phyloP scores from a whole-genome alignment of 2,888 invertebrate genomes.

The Petrophora chlorosata region DNA sequence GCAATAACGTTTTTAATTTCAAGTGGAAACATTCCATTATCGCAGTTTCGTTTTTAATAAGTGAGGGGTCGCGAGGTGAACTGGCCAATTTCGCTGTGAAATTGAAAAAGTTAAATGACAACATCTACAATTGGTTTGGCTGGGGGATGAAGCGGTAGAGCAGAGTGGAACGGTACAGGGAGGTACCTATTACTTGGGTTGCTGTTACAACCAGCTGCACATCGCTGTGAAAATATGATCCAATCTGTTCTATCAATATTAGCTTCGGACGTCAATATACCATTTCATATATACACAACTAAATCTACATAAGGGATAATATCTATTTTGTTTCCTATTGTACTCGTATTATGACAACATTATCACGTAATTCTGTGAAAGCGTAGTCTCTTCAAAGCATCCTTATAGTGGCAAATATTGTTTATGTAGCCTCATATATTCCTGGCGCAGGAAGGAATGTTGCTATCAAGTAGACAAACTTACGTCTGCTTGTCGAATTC shows the following conservation, averaged over 20 bases:
- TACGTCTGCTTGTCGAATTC: constrained; percentile 39
- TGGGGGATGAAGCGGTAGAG: too few relatives aligned
- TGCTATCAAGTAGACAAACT: constrained; percentile 45
- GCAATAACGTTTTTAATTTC: constrained; percentile 68
- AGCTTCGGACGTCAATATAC: background rate
- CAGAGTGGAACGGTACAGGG: constrained; percentile 17
- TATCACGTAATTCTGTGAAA: constrained; percentile 30
- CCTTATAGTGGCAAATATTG: constrained; percentile 37
- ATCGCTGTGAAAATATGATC: background rate
- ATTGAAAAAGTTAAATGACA: constrained; percentile 69
- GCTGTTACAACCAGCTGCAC: constrained; percentile 1
- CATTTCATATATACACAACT: background rate
- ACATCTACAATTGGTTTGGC: constrained; percentile 54
- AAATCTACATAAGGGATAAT: background rate
- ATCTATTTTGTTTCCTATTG: constrained; percentile 1
- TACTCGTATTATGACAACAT: constrained; percentile 12
- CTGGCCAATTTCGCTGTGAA: constrained; percentile 60
- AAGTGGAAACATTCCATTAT: constrained; percentile 60
- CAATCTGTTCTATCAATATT: constrained; percentile 2
- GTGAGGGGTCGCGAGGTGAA: constrained; percentile 49
- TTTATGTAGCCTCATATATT: constrained; percentile 42
- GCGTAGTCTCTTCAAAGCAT: constrained; percentile 27
- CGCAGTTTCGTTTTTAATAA: constrained; percentile 66
- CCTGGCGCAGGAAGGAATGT: constrained; percentile 43
- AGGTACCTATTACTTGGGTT: constrained; percentile 12